phyloP scores from a whole-genome alignment of 1,140 invertebrate species.

The Zaprionus taronus region DNA sequence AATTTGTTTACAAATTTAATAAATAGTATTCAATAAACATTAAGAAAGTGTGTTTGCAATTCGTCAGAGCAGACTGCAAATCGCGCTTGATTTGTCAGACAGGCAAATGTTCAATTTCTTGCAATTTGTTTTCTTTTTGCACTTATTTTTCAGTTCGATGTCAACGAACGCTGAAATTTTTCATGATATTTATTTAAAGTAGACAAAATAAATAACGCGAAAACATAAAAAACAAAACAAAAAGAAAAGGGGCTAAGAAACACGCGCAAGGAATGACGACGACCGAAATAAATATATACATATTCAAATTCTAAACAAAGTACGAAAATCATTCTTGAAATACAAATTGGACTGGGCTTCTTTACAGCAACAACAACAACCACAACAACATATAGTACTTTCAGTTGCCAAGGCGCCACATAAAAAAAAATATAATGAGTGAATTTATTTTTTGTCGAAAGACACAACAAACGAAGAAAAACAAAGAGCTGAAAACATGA shows the following conservation, averaged over 20 bases:
- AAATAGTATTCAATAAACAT: background rate
- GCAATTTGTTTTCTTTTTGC: conserved; percentile 40
- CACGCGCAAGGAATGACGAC: conserved; percentile 55
- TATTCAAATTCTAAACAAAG: conserved; percentile 74
- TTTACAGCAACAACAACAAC: conserved; percentile 32
- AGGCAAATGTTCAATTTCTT: conserved; percentile 50
- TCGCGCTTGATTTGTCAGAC: conserved; percentile 7
- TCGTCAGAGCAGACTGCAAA: background rate
- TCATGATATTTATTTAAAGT: conserved; percentile 81
- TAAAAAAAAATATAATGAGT: conserved; percentile 52
- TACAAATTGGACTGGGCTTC: conserved; percentile 62
- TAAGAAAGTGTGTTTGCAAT: background rate
- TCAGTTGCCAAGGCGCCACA: conserved; percentile 53
- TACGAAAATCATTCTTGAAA: conserved; percentile 68
- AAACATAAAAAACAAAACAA: conserved; percentile 53
- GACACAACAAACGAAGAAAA: conserved; percentile 1
- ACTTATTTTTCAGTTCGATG: conserved; percentile 60
- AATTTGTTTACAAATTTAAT: background rate
- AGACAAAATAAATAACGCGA: conserved; percentile 72
- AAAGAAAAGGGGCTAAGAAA: conserved; percentile 56
- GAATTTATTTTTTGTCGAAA: conserved; percentile 53
- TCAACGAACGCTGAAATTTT: conserved; percentile 78
- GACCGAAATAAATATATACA: conserved; percentile 54
- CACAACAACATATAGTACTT: conserved; percentile 30
- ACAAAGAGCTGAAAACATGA: conserved; percentile 10